Percentiles rank a stretch among this genome's conserved stretches.
These are phyloP conservation scores for Dinothrombium tinctorium DNA, from an alignment of 1,140 invertebrate species.

Conservation along the genomic window DNA sequence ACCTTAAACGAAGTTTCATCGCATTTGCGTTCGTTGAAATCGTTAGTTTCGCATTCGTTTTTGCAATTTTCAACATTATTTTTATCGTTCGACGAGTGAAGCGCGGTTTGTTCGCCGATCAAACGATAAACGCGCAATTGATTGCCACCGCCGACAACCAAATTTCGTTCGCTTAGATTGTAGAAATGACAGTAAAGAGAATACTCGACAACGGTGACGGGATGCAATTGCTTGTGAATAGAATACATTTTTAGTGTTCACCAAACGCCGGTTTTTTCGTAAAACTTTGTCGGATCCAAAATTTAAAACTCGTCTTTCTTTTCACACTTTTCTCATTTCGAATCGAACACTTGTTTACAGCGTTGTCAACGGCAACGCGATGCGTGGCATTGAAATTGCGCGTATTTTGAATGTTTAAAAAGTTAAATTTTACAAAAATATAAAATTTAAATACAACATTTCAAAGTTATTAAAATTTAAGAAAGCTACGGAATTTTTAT, in stretches of 20 bases:
- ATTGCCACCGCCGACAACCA: constrained; percentile 75
- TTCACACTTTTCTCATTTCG: too few relatives aligned
- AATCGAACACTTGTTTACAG: too few relatives aligned
- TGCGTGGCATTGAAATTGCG: too few relatives aligned
- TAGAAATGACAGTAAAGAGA: constrained; percentile 84
- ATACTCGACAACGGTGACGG: constrained; percentile 77
- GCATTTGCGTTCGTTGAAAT: background rate
- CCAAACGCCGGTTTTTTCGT: too few relatives aligned
- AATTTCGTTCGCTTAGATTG: constrained; percentile 60
- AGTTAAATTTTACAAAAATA: too few relatives aligned
- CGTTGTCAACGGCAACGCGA: too few relatives aligned
- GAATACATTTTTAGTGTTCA: constrained; percentile 91
- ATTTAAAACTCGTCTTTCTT: too few relatives aligned
- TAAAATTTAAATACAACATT: too few relatives aligned
- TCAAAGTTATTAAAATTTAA: too few relatives aligned
- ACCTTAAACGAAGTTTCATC: background rate
- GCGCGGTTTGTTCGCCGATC: constrained; percentile 20
- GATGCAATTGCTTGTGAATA: constrained; percentile 67
- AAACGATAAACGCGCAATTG: constrained; percentile 72
- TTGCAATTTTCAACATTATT: background rate
- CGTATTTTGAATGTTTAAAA: too few relatives aligned
- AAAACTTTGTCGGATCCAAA: too few relatives aligned
- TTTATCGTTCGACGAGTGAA: background rate
- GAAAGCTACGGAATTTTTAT: too few relatives aligned
- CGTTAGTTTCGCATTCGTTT: background rate